Evolutionary conservation across 2,113 vertebrate species (phyloP), one percentile per base, ranked within the genome.

Genomic region (Lasiurus borealis): DNA sequence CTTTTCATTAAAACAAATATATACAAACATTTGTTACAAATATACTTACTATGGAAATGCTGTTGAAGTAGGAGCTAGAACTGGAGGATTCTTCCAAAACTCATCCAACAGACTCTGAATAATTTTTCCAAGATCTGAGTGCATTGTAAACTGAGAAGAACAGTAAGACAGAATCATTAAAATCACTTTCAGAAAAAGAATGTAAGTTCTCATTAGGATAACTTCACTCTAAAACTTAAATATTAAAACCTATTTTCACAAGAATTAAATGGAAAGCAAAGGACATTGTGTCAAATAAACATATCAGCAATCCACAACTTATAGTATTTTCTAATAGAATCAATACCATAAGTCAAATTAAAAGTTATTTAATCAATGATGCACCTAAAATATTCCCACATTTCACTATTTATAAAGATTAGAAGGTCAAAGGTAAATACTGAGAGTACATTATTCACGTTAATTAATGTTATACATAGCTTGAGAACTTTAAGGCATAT

Each of bases 31-130:
- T 73, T 21, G 10, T 15, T 91, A 85, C 29, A 78, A 46, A 64
- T 73, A 98, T 85, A 99, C 99, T 99, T 98, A 99, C 99, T 99
- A 99, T 50, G 99, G 98, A 98, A 99, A 99, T 23, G 99, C 97
- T 75, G 99, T 95, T 94, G 99, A 95, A 64, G 98, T 99, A n/a
- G 99, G 98, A 98, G 99, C 99, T 97, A 99, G 97, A 97, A 98
- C 99, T 6, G 99, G 99, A 97, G 99, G 99, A 98, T 99, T 99
- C 97, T 99, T 99, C 99, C 99, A 99, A 98, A 99, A 99, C 97
- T 99, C 99, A 73, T 99, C 99, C 97, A 99, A 97, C 34, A 99
- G 98, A 98, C 99, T 99, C 96, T 99, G 99, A 97, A 99, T 97
- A 92, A 99, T 99, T 98, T 99, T 99, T 69, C 99, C 99, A 95